Base-by-base conservation (phyloP, 2,797 vertebrate species). In the Poeciliopsis gracilis region DNA sequence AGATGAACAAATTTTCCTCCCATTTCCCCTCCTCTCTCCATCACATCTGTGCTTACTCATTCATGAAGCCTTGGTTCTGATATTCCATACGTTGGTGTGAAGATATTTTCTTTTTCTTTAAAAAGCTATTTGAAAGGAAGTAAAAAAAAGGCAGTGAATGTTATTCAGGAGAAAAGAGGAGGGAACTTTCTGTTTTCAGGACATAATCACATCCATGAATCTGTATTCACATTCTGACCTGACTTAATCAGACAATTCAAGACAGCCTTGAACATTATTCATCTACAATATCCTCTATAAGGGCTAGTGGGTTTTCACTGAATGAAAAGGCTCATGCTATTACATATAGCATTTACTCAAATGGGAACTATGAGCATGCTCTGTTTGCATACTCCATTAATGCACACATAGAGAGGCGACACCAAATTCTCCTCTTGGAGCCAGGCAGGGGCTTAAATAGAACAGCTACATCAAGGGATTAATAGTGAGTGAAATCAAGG, bases 51-150 rank as follows among this genome's bases (percentile, higher is more conserved):
- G 89, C 84, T 94, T 89, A 91, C 88, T 94, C 90, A 91, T 91
- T 94, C 91, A 91, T 93, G 91, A 90, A 90, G 86, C 86, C 89
- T 92, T 89, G 90, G 88, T 88, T 90, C 81, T 91, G 90, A 92
- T 90, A 91, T 78, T 78, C 81, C 84, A 81, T 87, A 87, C 79
- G 28, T 88, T 82, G 80, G 72, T 67, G 79, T 33, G 70, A 70
- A 79, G 84, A 88, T 91, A 23, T 53, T 53, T 53, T 25, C 2
- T 51, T 23, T 53, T 25, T 53, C 23, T 53, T n/a, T 63, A 63
- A 63, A 63, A 82, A 72, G 49, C 38, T 55, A 86, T 38, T 84
- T 83, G 73, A 72, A 57, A 7, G 36, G n/a, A 43, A 5, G 41
- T 33, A 69, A 77, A 66, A 41, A 43, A 73, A 36, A 75, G 49